These are phyloP conservation scores for Sminthurinus aureus DNA, from an alignment of 2,888 invertebrate genomes.

Conservation along the genomic window DNA sequence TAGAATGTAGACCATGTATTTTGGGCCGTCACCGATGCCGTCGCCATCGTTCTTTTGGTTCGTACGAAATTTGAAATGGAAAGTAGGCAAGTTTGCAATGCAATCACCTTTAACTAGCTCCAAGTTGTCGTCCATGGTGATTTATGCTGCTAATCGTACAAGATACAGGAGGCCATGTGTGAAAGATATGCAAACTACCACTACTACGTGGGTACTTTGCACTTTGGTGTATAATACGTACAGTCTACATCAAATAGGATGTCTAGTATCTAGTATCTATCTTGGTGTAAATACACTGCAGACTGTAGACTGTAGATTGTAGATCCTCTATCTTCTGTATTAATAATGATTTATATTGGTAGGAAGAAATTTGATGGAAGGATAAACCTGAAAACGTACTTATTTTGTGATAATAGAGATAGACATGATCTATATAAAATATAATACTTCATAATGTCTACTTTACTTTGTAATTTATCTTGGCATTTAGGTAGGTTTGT, in stretches of 20 bases:
- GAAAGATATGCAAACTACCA: neutral
- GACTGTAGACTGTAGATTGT: neutral
- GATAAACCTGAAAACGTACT: neutral
- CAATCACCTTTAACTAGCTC: slow-evolving; percentile 18
- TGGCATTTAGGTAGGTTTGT: neutral
- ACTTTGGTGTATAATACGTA: too few species aligned
- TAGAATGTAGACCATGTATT: neutral
- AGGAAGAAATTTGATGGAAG: neutral
- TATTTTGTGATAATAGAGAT: too few species aligned
- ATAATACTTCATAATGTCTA: too few species aligned
- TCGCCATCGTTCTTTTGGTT: neutral
- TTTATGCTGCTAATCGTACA: neutral
- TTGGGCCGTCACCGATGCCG: neutral
- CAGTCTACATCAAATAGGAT: too few species aligned
- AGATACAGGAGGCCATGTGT: neutral
- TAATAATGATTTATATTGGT: neutral
- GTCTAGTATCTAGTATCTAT: too few species aligned
- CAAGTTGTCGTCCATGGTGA: slow-evolving; percentile 10
- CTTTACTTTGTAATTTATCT: too few species aligned
- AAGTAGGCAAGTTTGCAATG: slow-evolving; percentile 12
- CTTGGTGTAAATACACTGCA: neutral
- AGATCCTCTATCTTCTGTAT: neutral
- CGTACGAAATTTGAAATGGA: neutral
- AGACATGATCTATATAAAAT: too few species aligned
- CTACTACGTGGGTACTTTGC: neutral